These are phyloP conservation scores for Syrphus vitripennis DNA, from an alignment of 2,888 invertebrate species.

Conservation along the genomic window DNA sequence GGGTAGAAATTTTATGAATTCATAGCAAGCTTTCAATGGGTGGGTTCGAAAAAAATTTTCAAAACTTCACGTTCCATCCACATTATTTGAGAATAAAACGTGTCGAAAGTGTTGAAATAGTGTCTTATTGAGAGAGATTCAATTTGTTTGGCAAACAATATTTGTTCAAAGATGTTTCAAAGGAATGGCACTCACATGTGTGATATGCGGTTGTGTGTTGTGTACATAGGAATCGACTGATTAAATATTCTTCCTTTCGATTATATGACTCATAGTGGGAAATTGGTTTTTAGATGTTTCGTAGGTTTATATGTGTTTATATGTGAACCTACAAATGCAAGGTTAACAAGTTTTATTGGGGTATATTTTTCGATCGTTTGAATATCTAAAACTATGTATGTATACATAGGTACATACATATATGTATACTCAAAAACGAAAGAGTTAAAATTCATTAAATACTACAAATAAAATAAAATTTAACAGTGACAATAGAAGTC, in stretches of 20 bases:
- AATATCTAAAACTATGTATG: neutral
- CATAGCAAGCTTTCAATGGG: conserved; percentile 54
- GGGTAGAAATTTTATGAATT: conserved; percentile 50
- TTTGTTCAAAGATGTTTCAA: conserved; percentile 52
- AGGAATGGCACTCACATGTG: conserved; percentile 41
- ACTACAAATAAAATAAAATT: neutral
- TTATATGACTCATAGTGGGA: conserved; percentile 23
- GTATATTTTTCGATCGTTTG: neutral
- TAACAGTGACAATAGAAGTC: too few relatives aligned
- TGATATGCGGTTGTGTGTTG: conserved; percentile 40
- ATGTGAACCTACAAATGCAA: neutral
- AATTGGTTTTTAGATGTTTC: conserved; percentile 27
- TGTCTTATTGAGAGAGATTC: conserved; percentile 60
- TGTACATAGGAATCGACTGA: conserved; percentile 43
- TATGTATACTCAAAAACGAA: neutral
- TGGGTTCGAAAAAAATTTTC: conserved; percentile 44
- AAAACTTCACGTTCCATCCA: conserved; percentile 63
- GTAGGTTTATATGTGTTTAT: neutral
- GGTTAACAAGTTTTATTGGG: neutral
- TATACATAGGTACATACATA: too few relatives aligned
- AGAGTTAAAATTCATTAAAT: neutral
- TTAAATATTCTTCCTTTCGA: conserved; percentile 45
- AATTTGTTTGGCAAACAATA: conserved; percentile 66
- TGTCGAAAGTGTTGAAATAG: conserved; percentile 64
- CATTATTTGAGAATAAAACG: conserved; percentile 64